phyloP scores from a whole-genome alignment of 2,888 invertebrate species.

The Athetis lepigone region DNA sequence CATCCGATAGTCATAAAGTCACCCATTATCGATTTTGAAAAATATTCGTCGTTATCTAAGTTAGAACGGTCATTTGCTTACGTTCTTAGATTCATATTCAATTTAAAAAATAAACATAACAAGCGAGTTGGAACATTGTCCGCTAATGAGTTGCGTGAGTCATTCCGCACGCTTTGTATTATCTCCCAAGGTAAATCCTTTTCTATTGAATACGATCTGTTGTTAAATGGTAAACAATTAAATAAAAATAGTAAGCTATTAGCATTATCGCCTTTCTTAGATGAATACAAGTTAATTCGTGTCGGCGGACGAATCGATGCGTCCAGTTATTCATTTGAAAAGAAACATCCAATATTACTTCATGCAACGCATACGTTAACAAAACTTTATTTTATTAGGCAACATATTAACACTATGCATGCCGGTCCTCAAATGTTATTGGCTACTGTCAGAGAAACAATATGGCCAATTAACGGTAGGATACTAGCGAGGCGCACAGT shows the following conservation, averaged over 20 bases:
- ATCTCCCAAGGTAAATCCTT: constrained; percentile 47
- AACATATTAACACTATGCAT: constrained; percentile 20
- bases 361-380: no score
- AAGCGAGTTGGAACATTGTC: constrained; percentile 32
- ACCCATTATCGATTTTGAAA: no score
- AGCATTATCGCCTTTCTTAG: constrained; percentile 53
- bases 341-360: constrained; percentile 42
- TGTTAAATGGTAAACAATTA: constrained; percentile 37
- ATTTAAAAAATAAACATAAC: constrained; percentile 31
- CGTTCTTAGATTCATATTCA: constrained; percentile 48
- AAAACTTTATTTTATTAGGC: constrained; percentile 22
- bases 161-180: constrained; percentile 42
- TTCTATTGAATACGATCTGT: constrained; percentile 23
- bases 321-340: constrained; percentile 16
- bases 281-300: constrained; percentile 40
- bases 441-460: constrained; percentile 13
- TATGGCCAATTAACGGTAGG: constrained; percentile 37
- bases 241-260: constrained; percentile 28
- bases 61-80: constrained; percentile 48
- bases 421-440: constrained; percentile 26
- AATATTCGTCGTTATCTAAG: constrained; percentile 40
- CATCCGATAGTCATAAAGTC: no score
- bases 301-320: constrained; percentile 45
- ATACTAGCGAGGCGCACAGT: constrained; percentile 24
- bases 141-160: constrained; percentile 42